Conservation (phyloP, 2,888 invertebrate species). For the Venusia cambrica region DNA sequence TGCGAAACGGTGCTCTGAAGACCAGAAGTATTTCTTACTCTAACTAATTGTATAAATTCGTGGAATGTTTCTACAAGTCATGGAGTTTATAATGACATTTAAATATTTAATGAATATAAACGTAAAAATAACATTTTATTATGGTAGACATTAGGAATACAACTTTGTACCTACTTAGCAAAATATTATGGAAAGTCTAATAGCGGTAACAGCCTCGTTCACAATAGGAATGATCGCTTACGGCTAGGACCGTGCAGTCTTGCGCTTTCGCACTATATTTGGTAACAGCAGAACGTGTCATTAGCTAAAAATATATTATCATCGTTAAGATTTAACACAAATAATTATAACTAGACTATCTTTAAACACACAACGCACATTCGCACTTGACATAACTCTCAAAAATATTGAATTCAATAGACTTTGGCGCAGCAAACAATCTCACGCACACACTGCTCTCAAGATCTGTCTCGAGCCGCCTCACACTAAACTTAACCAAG, state of each 20-base stretch:
- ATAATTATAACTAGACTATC: not conserved
- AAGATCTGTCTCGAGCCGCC: not conserved
- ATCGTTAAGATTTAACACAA: no score
- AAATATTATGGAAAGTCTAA: slow-evolving; percentile 9
- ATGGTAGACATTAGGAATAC: slow-evolving; percentile 7
- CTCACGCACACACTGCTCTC: slow-evolving; percentile 16
- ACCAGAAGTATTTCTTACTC: not conserved
- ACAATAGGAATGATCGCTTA: slow-evolving; percentile 6
- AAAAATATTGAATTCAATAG: slow-evolving; percentile 17
- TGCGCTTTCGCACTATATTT: no score
- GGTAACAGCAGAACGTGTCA: no score
- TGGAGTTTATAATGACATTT: slow-evolving; percentile 47
- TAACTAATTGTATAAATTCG: slow-evolving; percentile 37
- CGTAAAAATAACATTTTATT: slow-evolving; percentile 9
- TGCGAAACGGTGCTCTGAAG: no score
- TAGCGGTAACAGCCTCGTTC: slow-evolving; percentile 11
- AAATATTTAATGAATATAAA: slow-evolving; percentile 12
- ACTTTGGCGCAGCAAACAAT: slow-evolving; percentile 15
- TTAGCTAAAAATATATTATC: no score
- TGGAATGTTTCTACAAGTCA: slow-evolving; percentile 71
- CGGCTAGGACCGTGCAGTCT: slow-evolving; percentile 5
- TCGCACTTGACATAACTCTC: slow-evolving; percentile 5
- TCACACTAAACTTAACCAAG: slow-evolving; percentile 45
- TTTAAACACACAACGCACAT: not conserved
- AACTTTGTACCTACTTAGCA: slow-evolving; percentile 8